Evolutionary conservation across 1,140 invertebrate species (phyloP), one percentile per base, ranked within the genome.

Genomic region (Drosophila oshimai): DNA sequence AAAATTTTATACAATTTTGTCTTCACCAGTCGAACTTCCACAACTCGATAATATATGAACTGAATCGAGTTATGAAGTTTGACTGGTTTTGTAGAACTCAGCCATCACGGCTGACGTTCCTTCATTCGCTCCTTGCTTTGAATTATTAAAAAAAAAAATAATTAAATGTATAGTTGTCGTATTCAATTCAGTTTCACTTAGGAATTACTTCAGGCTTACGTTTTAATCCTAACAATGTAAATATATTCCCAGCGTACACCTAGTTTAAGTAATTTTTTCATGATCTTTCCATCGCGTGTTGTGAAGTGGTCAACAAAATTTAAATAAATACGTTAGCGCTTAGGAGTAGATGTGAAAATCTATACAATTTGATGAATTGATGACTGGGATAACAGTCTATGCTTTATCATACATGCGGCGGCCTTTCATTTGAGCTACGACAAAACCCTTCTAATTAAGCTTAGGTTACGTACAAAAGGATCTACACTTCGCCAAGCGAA

Each of bases 121-220:
- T 3, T 9, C 10, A 26, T n/a, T n/a, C n/a, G n/a, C n/a, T n/a
- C n/a, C n/a, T n/a, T n/a, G n/a, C n/a, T 24, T 13, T 49, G 10
- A 24, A 24, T 9, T 31, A 51, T 6, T 51, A 28, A 31, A 57
- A 53, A 57, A 53, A 46, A 1, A 4, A 7, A 46, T 12, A 9
- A 13, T 53, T 53, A 33, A 6, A 15, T 17, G 13, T 22, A 20
- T 33, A 53, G 13, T 31, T 57, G 29, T 22, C 18, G 39, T 33
- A 33, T 53, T 53, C 46, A 57, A 17, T 53, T 57, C 53, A 57
- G 53, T 57, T 57, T 57, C 28, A 31, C 53, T 53, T 51, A 57
- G 10, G 20, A 57, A 22, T 24, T 53, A 53, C 53, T 57, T 57
- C 53, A 53, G 53, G 53, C 46, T 53, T 29, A 33, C 7, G 9